Conservation (phyloP, 2,797 vertebrate genomes). For the Melanotaenia nigrans region DNA sequence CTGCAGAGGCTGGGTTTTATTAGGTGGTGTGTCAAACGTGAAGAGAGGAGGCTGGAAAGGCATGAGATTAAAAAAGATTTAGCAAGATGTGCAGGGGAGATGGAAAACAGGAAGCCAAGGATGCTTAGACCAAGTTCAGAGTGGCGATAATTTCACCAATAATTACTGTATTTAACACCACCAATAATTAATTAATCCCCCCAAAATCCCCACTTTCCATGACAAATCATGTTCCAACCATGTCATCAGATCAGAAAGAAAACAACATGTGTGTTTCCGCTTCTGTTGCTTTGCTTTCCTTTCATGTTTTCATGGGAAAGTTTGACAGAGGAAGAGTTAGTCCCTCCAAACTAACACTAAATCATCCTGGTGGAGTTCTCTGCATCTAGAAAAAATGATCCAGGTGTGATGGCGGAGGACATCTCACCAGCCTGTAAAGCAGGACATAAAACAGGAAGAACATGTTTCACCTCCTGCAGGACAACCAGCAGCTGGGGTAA, state of each 20-base stretch:
- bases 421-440: neutral
- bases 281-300: too few relatives aligned
- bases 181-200: neutral
- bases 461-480: neutral
- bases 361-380: too few relatives aligned
- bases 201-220: neutral
- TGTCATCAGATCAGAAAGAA: neutral
- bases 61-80: conserved; percentile 74
- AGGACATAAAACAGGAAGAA: too few relatives aligned
- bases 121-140: conserved; percentile 56
- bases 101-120: conserved; percentile 54
- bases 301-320: too few relatives aligned
- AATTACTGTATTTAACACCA: too few relatives aligned
- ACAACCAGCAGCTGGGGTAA: too few relatives aligned
- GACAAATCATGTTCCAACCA: neutral
- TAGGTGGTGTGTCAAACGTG: conserved; percentile 81
- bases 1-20: conserved; percentile 76
- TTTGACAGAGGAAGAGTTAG: too few relatives aligned
- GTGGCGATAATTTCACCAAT: neutral
- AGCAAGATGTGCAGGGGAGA: conserved; percentile 64
- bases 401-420: neutral
- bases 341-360: too few relatives aligned
- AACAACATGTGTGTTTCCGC: neutral
- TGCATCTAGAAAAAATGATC: too few relatives aligned
- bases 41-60: conserved; percentile 73